Evolutionary conservation across 2,888 invertebrate species (phyloP), one percentile per base, ranked within the genome.

Genomic region (Allacma fusca): DNA sequence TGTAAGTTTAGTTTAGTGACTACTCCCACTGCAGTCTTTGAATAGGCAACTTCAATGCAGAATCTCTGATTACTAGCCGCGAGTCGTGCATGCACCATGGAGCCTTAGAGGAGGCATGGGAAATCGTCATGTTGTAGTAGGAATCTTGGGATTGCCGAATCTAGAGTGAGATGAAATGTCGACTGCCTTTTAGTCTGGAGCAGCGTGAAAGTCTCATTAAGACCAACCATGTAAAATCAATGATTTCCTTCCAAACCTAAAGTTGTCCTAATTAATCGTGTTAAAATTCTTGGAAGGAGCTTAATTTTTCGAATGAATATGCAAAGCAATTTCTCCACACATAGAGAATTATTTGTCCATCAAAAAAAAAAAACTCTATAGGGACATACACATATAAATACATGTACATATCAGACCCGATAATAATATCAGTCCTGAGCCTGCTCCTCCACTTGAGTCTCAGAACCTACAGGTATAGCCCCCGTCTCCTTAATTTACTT

Each of bases 321-420:
- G 77, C 79, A 71, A 77, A 74, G 77, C 77, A 77, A 74, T 79
- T 79, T 50, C 50, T 77, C 71, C 76, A 77, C 77, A 75, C 79
- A 77, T 71, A 75, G 43, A 59, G 65, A 72, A 77, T 77, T 70
- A 79, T 75, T 77, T 74, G 74, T 73, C 72, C 73, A 69, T 28
- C 68, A 40, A 40, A 40, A 40, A n/a, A n/a, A n/a, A n/a, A n/a
- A n/a, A n/a, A n/a, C n/a, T 34, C 34, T 34, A 4, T 34, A 34
- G 34, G 34, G n/a, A n/a, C n/a, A n/a, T n/a, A n/a, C n/a, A n/a
- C n/a, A n/a, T n/a, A n/a, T n/a, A 5, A 40, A 13, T 40, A 9
- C 40, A 13, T 40, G 40, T 13, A 40, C 40, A 40, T 9, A 9
- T 9, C 40, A 13, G 13, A 5, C 40, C 40, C 40, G 40, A 5